These are phyloP conservation scores for Cryptocheilus praepositus DNA, from an alignment of 2,888 invertebrate species.

Conservation along the genomic window DNA sequence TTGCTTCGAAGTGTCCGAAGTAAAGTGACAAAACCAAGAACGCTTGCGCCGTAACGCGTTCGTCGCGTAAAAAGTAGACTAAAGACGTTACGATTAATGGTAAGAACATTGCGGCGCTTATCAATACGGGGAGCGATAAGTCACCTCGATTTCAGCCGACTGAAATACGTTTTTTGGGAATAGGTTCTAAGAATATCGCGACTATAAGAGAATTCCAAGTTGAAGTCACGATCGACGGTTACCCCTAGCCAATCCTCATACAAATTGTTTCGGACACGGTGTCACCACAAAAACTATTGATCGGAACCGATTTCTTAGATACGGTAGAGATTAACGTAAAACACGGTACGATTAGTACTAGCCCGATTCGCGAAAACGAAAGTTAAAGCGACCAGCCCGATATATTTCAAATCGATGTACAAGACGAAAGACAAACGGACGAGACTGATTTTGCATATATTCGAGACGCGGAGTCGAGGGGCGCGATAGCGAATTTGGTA, in stretches of 20 bases:
- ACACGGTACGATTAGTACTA: too few species aligned
- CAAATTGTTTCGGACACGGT: neutral
- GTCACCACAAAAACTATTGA: neutral
- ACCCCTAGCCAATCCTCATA: neutral
- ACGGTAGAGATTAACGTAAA: too few species aligned
- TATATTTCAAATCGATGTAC: too few species aligned
- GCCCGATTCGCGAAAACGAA: too few species aligned
- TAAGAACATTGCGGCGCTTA: too few species aligned
- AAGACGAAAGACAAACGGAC: too few species aligned
- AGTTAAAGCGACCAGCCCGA: too few species aligned
- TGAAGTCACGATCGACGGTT: neutral
- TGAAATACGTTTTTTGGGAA: neutral
- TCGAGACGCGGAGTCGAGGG: neutral
- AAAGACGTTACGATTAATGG: neutral
- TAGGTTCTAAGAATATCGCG: neutral
- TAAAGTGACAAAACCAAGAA: too few species aligned
- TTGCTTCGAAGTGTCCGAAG: too few species aligned
- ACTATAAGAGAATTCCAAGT: neutral
- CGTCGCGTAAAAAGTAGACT: neutral
- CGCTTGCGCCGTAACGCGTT: too few species aligned
- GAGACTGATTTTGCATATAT: too few species aligned
- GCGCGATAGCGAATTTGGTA: neutral
- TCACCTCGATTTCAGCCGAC: neutral
- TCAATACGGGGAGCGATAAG: neutral
- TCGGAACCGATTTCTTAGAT: neutral